Conservation (phyloP, 2,113 vertebrate genomes). For the Neodontobutis hainanensis region DNA sequence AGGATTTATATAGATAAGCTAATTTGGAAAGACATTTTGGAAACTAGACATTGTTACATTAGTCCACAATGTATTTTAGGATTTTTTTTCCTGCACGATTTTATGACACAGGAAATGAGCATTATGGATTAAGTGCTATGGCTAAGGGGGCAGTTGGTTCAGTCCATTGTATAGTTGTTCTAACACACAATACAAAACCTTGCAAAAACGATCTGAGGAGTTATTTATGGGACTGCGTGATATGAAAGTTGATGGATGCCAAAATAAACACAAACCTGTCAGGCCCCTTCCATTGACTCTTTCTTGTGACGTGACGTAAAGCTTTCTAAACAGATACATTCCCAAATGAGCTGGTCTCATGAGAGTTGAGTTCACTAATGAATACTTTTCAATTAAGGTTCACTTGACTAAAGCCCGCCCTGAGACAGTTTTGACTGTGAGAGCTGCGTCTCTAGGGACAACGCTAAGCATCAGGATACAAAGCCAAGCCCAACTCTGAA, state of each 20-base stretch:
- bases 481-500: constrained; percentile 7
- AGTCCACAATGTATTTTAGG: neutral
- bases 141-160: neutral
- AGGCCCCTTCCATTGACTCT: constrained; percentile 24
- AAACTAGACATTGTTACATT: neutral
- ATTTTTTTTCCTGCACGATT: neutral
- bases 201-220: neutral
- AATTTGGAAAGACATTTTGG: neutral
- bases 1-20: neutral
- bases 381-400: constrained; percentile 22
- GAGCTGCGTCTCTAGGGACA: constrained; percentile 18
- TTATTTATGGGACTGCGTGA: constrained; percentile 24
- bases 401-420: constrained; percentile 9
- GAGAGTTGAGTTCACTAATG: constrained; percentile 12
- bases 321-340: neutral
- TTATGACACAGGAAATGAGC: neutral
- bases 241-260: neutral
- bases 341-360: neutral
- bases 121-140: neutral
- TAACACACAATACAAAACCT: neutral
- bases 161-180: neutral
- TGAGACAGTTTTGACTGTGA: constrained; percentile 3
- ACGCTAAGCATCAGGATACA: constrained; percentile 9
- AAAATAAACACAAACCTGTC: constrained; percentile 31
- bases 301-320: neutral